phyloP scores from a whole-genome alignment of 2,113 vertebrate genomes.

The Morphnarchus princeps region DNA sequence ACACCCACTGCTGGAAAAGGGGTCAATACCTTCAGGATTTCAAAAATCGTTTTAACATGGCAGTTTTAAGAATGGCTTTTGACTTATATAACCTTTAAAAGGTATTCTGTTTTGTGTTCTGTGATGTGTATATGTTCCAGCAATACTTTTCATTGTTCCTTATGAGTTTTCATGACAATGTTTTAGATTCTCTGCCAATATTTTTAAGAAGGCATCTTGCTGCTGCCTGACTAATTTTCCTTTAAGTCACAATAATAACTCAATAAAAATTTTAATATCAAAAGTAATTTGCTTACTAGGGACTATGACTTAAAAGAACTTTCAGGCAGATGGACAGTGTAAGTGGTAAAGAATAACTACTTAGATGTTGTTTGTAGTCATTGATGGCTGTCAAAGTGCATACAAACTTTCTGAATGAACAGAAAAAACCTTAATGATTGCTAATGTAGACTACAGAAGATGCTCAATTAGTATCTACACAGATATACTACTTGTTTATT shows the following conservation, averaged over 20 bases:
- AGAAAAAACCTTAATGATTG: not conserved
- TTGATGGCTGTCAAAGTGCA: not conserved
- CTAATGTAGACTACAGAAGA: not conserved
- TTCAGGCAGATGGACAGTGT: not conserved
- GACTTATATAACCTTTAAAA: not conserved
- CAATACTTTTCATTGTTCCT: not conserved
- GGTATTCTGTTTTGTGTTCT: rapidly evolving
- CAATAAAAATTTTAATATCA: not conserved
- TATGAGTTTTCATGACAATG: not conserved
- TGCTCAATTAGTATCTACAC: not conserved
- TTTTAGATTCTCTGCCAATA: not conserved
- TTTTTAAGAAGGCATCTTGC: not conserved
- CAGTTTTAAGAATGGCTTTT: not conserved
- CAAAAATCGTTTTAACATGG: not conserved
- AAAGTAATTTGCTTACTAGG: not conserved
- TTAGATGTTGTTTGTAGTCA: not conserved
- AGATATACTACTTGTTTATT: not conserved
- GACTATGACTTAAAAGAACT: not conserved
- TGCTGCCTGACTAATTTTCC: not conserved
- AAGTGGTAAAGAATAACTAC: not conserved
- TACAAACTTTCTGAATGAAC: not conserved
- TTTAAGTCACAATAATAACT: not conserved
- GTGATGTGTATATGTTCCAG: not conserved
- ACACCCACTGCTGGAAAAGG: not conserved
- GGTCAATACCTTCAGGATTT: not conserved